These are phyloP conservation scores for Tiliqua scincoides DNA, from an alignment of 2,113 vertebrate genomes.

Conservation along the genomic window DNA sequence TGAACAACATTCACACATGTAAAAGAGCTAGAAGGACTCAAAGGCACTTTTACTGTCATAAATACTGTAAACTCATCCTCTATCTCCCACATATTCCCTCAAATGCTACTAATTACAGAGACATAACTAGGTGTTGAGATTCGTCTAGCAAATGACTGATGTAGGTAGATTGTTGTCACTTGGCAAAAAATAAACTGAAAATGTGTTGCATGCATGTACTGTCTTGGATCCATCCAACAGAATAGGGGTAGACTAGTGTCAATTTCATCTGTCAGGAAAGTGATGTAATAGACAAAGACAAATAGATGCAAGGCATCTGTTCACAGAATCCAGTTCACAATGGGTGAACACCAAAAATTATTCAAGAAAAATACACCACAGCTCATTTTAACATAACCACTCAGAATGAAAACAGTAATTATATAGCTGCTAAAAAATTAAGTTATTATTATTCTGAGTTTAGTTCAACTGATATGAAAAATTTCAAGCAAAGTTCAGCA, in stretches of 20 bases:
- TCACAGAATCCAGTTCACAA: background rate
- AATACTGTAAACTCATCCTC: background rate
- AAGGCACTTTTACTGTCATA: background rate
- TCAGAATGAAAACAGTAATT: conserved; percentile 28
- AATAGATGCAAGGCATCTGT: conserved; percentile 28
- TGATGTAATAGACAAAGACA: conserved; percentile 21
- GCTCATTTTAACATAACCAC: background rate
- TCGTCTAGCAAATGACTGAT: background rate
- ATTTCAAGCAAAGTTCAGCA: background rate
- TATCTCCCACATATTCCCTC: background rate
- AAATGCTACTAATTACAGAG: background rate
- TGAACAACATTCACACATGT: background rate
- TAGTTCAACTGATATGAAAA: background rate
- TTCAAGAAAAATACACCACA: conserved; percentile 25
- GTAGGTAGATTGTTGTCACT: conserved; percentile 12
- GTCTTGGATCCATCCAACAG: conserved; percentile 15
- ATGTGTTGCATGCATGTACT: conserved; percentile 17
- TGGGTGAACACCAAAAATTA: conserved; percentile 35
- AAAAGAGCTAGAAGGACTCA: background rate
- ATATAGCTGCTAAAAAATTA: background rate
- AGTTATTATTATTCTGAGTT: background rate
- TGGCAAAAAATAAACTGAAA: conserved; percentile 26
- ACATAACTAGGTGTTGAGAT: background rate
- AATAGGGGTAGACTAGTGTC: conserved; percentile 22
- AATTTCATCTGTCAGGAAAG: conserved; percentile 20